These are phyloP conservation scores for Hedya salicella DNA, from an alignment of 2,888 invertebrate genomes.

Conservation along the genomic window DNA sequence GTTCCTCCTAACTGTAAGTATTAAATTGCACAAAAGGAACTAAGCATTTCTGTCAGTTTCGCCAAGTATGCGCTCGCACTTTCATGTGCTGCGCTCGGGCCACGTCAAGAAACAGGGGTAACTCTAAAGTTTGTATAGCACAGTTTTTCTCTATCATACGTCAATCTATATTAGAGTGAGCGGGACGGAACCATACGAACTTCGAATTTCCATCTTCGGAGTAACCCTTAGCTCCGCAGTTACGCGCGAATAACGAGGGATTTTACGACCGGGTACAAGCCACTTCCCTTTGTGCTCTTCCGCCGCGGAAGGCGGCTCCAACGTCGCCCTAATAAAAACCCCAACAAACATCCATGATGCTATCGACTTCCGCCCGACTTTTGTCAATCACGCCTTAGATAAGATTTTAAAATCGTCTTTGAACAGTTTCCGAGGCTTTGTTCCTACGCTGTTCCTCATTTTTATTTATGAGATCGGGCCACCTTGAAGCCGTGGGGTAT, in stretches of 20 bases:
- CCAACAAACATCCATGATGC: constrained; percentile 56
- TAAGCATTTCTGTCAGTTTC: not conserved
- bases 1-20: not conserved
- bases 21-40: not conserved
- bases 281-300: constrained; percentile 57
- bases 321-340: constrained; percentile 54
- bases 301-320: constrained; percentile 49
- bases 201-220: no score
- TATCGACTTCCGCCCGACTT: constrained; percentile 58
- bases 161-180: no score
- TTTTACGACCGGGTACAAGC: constrained; percentile 63
- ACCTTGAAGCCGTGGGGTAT: constrained; percentile 53
- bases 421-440: constrained; percentile 56
- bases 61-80: constrained; percentile 2
- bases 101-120: constrained; percentile 37
- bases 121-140: no score
- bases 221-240: constrained; percentile 55
- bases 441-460: constrained; percentile 59
- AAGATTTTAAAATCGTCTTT: constrained; percentile 68
- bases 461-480: constrained; percentile 66
- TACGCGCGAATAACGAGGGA: constrained; percentile 55
- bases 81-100: not conserved
- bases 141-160: no score
- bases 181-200: no score
- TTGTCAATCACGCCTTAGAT: constrained; percentile 68